phyloP scores from a whole-genome alignment of 2,113 vertebrate genomes.

The Neomonachus schauinslandi region DNA sequence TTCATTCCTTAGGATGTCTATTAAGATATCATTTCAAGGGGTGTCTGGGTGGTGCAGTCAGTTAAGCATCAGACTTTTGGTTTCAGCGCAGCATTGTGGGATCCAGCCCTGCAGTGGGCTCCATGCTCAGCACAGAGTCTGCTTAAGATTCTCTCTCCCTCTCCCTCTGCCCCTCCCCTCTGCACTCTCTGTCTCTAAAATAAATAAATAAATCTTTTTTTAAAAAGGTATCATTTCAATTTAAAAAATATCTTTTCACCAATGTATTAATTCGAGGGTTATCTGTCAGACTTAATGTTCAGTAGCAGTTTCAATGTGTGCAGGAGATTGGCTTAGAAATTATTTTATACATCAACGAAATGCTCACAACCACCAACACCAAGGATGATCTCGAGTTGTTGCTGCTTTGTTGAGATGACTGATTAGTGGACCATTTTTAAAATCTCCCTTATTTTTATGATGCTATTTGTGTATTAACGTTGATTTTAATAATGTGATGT shows the following conservation, averaged over 20 bases:
- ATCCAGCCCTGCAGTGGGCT: accelerated
- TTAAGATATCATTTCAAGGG: neutral
- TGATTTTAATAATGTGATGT: neutral
- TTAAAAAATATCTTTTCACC: neutral
- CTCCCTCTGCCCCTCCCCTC: neutral
- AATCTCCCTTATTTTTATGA: neutral
- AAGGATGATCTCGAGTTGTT: neutral
- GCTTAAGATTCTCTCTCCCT: neutral
- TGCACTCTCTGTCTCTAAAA: neutral
- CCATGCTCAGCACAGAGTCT: neutral
- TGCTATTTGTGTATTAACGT: neutral
- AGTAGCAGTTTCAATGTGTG: neutral
- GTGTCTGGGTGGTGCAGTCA: neutral
- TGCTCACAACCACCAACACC: neutral
- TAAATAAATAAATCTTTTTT: neutral
- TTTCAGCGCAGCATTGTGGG: neutral
- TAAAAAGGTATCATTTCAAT: neutral
- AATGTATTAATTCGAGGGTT: neutral
- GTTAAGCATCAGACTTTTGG: neutral
- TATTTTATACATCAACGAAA: neutral
- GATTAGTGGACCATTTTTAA: neutral
- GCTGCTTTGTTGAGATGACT: neutral
- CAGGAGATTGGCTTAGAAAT: neutral
- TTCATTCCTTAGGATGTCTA: neutral
- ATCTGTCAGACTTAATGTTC: neutral